Evolutionary conservation across 1,140 invertebrate genomes (phyloP).

Genomic region (Ridgeia piscesae): DNA sequence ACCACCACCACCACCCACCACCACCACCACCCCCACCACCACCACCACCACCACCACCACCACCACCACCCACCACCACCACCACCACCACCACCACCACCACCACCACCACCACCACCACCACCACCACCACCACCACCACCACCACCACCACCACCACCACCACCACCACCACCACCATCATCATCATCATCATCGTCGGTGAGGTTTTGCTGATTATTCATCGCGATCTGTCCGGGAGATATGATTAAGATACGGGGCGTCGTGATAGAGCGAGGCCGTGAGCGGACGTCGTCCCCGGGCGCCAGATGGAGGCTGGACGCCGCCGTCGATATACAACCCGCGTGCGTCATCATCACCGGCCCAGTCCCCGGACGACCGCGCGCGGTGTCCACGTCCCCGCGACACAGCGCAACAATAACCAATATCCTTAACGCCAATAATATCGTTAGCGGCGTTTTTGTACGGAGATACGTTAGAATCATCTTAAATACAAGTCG

Average conservation of each 20-base stretch:
- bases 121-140: too few relatives aligned
- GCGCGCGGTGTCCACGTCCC: not conserved
- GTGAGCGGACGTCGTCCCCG: not conserved
- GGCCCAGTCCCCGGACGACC: not conserved
- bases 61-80: too few relatives aligned
- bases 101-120: too few relatives aligned
- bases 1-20: too few relatives aligned
- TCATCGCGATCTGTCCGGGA: not conserved
- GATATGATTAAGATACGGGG: not conserved
- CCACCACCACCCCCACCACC: too few relatives aligned
- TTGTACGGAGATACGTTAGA: not conserved
- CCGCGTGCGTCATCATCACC: not conserved
- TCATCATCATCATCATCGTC: too few relatives aligned
- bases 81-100: too few relatives aligned
- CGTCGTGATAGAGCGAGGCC: not conserved
- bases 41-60: too few relatives aligned
- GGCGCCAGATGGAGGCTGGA: not conserved
- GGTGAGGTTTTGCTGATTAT: not conserved
- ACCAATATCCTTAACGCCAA: not conserved
- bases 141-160: too few relatives aligned
- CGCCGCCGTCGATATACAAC: not conserved
- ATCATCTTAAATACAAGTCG: not conserved
- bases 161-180: too few relatives aligned
- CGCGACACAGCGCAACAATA: not conserved
- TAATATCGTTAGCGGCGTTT: not conserved